Evolutionary conservation across 2,797 vertebrate genomes (phyloP).

Genomic region (Argyrosomus regius): DNA sequence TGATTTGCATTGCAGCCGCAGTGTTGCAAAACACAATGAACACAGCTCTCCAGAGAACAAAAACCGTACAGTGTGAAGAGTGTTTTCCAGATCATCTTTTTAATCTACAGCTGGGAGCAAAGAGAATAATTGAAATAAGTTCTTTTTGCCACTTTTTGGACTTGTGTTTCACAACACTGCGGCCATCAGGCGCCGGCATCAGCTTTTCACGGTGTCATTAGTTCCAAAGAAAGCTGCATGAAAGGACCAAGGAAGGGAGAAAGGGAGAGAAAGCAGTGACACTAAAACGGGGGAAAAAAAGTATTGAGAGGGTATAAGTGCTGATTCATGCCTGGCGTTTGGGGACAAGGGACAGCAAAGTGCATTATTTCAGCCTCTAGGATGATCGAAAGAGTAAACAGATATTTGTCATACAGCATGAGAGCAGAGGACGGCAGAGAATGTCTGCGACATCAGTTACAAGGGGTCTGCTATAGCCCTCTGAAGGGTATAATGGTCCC

Average conservation of each 20-base stretch:
- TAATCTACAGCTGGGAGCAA: constrained; percentile 55
- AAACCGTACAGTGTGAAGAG: constrained; percentile 42
- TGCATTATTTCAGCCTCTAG: constrained; percentile 70
- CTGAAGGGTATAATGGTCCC: constrained; percentile 70
- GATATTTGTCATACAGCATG: constrained; percentile 72
- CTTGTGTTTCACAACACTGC: constrained; percentile 38
- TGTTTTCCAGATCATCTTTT: constrained; percentile 61
- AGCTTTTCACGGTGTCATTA: constrained; percentile 62
- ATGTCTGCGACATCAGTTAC: constrained; percentile 67
- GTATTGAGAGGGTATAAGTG: constrained; percentile 61
- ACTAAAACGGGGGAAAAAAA: constrained; percentile 2
- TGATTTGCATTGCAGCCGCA: constrained; percentile 65
- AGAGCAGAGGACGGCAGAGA: constrained; percentile 62
- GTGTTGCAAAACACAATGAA: constrained; percentile 56
- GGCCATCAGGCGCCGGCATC: constrained; percentile 46
- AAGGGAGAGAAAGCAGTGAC: not conserved
- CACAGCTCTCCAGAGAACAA: constrained; percentile 54
- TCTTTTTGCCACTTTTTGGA: constrained; percentile 33
- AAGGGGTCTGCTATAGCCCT: constrained; percentile 45
- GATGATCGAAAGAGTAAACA: constrained; percentile 74
- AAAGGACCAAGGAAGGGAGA: constrained; percentile 29
- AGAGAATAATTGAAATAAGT: constrained; percentile 64
- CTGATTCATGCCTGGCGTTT: constrained; percentile 71
- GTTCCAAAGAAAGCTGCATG: constrained; percentile 54
- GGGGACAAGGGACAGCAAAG: constrained; percentile 59